phyloP scores from a whole-genome alignment of 2,113 vertebrate genomes.

The Ammodytes dubius region DNA sequence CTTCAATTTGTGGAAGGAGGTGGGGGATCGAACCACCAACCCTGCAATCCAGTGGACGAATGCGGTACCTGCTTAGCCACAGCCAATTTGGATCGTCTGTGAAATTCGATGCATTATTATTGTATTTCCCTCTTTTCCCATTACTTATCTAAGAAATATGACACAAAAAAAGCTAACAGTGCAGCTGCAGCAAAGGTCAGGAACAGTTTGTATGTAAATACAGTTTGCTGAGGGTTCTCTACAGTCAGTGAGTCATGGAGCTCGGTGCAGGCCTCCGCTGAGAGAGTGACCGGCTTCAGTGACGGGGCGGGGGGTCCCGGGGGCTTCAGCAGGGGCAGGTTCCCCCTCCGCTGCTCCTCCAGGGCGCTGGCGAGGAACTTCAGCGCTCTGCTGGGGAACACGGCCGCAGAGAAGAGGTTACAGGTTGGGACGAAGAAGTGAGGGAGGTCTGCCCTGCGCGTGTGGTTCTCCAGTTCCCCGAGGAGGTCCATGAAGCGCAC shows the following conservation, averaged over 20 bases:
- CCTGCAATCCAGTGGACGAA: no score
- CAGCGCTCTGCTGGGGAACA: conserved; percentile 63
- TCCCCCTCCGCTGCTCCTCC: conserved; percentile 65
- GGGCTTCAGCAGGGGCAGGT: conserved; percentile 67
- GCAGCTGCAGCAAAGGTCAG: not conserved
- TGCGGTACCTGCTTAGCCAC: no score
- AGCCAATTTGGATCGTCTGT: not conserved
- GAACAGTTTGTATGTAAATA: not conserved
- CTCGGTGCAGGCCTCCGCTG: not conserved
- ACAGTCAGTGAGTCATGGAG: not conserved
- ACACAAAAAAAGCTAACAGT: not conserved
- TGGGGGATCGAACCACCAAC: no score
- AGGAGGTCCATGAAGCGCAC: conserved; percentile 76
- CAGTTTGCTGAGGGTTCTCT: accelerated
- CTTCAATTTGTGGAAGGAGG: no score
- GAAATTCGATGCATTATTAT: not conserved
- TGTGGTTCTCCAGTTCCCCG: conserved; percentile 63
- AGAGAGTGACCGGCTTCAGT: not conserved
- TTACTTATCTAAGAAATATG: not conserved
- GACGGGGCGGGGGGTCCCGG: conserved; percentile 18
- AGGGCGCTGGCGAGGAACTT: conserved; percentile 67
- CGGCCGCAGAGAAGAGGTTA: conserved; percentile 76
- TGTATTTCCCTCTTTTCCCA: not conserved
- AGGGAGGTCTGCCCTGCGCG: conserved; percentile 55
- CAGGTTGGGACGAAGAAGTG: conserved; percentile 77